A percentile compares a stretch with the other conserved stretches of the same genome.
These are phyloP conservation scores for Chitala chitala DNA, from an alignment of 2,113 vertebrate species.

Conservation along the genomic window DNA sequence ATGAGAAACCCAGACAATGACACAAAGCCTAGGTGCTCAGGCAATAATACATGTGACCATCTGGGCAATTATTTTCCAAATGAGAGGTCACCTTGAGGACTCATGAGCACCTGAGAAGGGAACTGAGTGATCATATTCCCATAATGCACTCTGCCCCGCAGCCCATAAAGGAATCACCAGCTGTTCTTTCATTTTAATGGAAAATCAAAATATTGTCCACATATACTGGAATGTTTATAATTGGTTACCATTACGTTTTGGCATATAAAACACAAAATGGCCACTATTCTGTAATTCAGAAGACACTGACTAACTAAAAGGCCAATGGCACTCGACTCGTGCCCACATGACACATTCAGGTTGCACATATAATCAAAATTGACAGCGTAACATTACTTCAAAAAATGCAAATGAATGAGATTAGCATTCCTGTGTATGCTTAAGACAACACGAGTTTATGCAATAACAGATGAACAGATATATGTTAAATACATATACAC, in stretches of 20 bases:
- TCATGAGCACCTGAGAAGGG: not conserved
- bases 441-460: too few relatives aligned
- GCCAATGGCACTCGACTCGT: too few relatives aligned
- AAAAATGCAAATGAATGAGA: too few relatives aligned
- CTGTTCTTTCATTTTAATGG: not conserved
- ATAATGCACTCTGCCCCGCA: not conserved
- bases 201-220: not conserved
- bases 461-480: too few relatives aligned
- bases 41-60: slow-evolving; percentile 1
- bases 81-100: slow-evolving; percentile 1
- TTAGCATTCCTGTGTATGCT: too few relatives aligned
- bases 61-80: slow-evolving; percentile 8
- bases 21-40: not conserved
- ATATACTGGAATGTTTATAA: not conserved
- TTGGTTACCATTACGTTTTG: not conserved
- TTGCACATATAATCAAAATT: too few relatives aligned
- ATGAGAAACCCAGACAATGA: not conserved
- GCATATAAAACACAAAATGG: not conserved
- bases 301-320: too few relatives aligned
- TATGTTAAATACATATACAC: too few relatives aligned
- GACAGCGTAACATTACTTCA: too few relatives aligned
- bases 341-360: too few relatives aligned
- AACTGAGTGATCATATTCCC: not conserved
- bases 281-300: not conserved
- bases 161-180: not conserved